Evolutionary conservation across 1,140 invertebrate genomes (phyloP), one percentile per base, ranked within the genome.

Genomic region (Zophobas morio): DNA sequence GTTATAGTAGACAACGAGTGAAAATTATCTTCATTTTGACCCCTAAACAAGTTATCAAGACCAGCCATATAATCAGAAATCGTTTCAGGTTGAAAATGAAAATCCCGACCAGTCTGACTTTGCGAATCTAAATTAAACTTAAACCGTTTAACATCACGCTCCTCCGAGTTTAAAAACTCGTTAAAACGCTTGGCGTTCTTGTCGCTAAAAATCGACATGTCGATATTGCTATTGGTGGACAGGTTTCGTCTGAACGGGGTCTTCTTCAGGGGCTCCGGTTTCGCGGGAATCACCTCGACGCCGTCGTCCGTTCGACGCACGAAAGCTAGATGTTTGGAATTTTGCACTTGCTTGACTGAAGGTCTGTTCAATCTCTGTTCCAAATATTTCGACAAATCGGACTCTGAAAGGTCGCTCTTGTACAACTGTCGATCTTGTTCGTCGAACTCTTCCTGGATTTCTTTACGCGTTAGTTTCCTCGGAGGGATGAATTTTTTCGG

Each of bases 141-240:
- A 53, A 83, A 83, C 0, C 34, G 39, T 54, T 77, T 78, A 6
- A 75, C 75, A 78, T 83, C 78, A n/a, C 79, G 80, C 37, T 84
- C 70, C 1, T 81, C 66, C 0, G 78, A 83, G 42, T 81, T 79
- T 4, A 84, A 73, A 66, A 82, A 82, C n/a, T 80, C 70, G n/a
- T 83, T 73, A 66, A 83, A 83, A 33, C 75, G 77, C 54, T 78
- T 75, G 1, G 80, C 81, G 75, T 84, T 84, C 37, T 77, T 74
- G 72, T 84, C 84, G 56, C 84, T 85, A 46, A 85, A 84, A 42
- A 85, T 81, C 6, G 80, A 79, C 39, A 82, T 75, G 56, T 85
- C 80, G 53, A 84, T 70, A 20, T 60, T 53, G 42, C 32, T 77
- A 37, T 20, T 76, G 6, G 8, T 6, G 1, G 70, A 47, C 36